Evolutionary conservation across 2,888 invertebrate genomes (phyloP).

Genomic region (Proisotoma minuta): DNA sequence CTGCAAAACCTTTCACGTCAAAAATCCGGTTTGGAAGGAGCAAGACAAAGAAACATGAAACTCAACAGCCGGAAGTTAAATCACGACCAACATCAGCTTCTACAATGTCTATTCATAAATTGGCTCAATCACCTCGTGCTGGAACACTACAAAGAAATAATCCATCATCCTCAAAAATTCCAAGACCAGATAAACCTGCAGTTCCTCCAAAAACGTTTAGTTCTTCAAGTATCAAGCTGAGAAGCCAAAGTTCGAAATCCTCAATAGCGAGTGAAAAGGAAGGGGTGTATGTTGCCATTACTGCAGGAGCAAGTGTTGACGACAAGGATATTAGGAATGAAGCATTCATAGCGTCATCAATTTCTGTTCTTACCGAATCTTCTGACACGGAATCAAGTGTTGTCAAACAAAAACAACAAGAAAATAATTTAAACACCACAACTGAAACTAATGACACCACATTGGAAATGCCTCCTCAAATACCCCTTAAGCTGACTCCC

Average conservation of each 20-base stretch:
- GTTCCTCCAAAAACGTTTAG: neutral
- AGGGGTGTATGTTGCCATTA: constrained; percentile 36
- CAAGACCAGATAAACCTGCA: neutral
- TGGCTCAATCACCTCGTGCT: constrained; percentile 31
- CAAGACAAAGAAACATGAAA: constrained; percentile 33
- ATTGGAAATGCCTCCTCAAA: neutral
- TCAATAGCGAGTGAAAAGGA: neutral
- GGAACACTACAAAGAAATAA: neutral
- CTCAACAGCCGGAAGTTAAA: neutral
- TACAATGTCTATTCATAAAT: constrained; percentile 34
- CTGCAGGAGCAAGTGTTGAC: constrained; percentile 23
- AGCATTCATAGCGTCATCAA: constrained; percentile 37
- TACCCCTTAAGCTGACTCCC: constrained; percentile 31
- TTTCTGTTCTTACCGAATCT: constrained; percentile 6
- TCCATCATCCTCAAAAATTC: neutral
- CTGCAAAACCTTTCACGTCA: constrained; percentile 15
- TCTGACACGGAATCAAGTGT: neutral
- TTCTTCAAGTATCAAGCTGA: neutral
- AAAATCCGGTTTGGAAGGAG: constrained; percentile 30
- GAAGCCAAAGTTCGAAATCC: neutral
- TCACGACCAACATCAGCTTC: constrained; percentile 7
- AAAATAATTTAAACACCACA: neutral
- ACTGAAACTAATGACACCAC: neutral
- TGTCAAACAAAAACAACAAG: neutral
- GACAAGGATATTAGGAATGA: constrained; percentile 37